Percentiles rank a stretch among this genome's conserved stretches.
Evolutionary conservation across 2,113 vertebrate genomes (phyloP).

Genomic region (Dasyurus viverrinus): DNA sequence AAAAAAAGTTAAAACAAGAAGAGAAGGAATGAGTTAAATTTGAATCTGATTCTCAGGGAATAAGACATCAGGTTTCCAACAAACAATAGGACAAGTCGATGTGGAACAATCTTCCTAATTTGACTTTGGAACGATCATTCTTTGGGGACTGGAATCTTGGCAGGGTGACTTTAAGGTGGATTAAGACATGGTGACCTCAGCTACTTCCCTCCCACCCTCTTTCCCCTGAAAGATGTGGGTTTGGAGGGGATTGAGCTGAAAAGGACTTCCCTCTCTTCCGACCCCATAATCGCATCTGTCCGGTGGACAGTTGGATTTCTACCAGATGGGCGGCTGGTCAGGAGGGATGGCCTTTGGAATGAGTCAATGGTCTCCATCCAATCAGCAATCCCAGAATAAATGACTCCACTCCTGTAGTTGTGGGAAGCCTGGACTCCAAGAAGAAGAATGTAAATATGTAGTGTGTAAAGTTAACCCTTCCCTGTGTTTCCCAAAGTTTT

Average conservation of each 20-base stretch:
- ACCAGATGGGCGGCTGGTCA: neutral
- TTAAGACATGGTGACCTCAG: neutral
- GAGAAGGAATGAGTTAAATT: neutral
- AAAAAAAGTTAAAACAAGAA: neutral
- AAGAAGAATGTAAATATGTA: neutral
- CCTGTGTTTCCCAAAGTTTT: neutral
- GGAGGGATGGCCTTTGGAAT: neutral
- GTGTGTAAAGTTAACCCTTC: neutral
- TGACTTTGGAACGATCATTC: neutral
- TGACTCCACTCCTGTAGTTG: neutral
- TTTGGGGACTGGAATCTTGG: neutral
- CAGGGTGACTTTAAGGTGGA: neutral
- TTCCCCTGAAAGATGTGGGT: neutral
- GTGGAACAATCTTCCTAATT: neutral
- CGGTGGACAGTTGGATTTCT: neutral
- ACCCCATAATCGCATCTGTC: neutral
- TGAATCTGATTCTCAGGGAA: neutral
- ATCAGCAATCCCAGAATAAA: neutral
- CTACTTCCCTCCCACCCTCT: neutral
- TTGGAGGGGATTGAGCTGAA: neutral
- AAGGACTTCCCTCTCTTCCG: neutral
- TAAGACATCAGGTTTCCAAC: neutral
- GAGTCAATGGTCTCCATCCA: neutral
- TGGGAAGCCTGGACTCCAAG: neutral
- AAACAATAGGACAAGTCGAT: neutral